Conservation (phyloP, 1,140 invertebrate genomes). For the Cydia strobilella region DNA sequence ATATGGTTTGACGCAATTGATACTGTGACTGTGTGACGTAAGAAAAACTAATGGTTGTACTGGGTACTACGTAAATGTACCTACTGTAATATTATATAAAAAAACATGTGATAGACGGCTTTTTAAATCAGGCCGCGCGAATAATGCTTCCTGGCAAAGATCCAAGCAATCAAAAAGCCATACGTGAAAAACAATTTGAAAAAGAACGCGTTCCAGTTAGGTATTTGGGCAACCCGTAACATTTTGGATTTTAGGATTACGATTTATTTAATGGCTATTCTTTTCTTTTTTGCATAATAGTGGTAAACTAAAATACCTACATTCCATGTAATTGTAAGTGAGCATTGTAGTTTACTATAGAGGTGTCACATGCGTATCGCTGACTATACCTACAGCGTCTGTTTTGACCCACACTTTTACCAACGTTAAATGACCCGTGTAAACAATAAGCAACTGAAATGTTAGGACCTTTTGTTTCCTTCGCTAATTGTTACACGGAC, state of each 20-base stretch:
- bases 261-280: constrained; percentile 6
- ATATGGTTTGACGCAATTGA: too few species aligned
- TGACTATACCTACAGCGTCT: too few species aligned
- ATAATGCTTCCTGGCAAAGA: constrained; percentile 48
- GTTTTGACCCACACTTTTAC: neutral
- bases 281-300: neutral
- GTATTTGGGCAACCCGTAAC: constrained; percentile 5
- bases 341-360: too few species aligned
- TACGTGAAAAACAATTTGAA: constrained; percentile 50
- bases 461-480: constrained; percentile 26
- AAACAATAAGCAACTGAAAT: constrained; percentile 1
- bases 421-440: neutral
- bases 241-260: constrained; percentile 16
- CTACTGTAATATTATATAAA: neutral
- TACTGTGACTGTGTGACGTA: neutral
- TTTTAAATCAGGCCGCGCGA: constrained; percentile 40
- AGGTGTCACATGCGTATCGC: too few species aligned
- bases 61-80: neutral
- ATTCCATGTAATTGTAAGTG: too few species aligned
- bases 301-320: neutral
- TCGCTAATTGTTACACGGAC: constrained; percentile 8
- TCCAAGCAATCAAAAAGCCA: constrained; percentile 67
- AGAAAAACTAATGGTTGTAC: neutral
- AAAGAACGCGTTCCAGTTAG: constrained; percentile 43
- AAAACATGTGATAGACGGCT: constrained; percentile 19